A percentile compares a stretch with the other conserved stretches of the same genome.
Evolutionary conservation across 2,797 vertebrate genomes (phyloP).

Genomic region (Argya squamiceps): DNA sequence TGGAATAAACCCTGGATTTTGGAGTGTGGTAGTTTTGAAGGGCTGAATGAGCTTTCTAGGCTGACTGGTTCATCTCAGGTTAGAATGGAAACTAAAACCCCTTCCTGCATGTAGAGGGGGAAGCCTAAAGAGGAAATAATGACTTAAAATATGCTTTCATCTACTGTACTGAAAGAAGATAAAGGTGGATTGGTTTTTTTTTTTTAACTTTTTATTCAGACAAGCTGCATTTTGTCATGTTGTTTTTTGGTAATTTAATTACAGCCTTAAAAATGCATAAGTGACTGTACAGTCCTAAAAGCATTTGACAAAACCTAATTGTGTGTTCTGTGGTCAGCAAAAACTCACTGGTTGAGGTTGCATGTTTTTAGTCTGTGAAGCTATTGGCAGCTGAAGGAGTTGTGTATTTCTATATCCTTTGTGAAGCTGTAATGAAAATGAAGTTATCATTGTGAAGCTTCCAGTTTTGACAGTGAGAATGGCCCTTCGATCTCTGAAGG

Average conservation of each 20-base stretch:
- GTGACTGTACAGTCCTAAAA: neutral
- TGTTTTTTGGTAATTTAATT: neutral
- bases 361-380: neutral
- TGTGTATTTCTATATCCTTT: neutral
- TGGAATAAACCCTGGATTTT: neutral
- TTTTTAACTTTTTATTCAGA: neutral
- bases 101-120: neutral
- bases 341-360: neutral
- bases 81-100: constrained; percentile 6
- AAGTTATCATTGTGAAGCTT: constrained; percentile 27
- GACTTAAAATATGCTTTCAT: neutral
- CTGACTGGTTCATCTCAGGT: neutral
- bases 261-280: neutral
- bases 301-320: neutral
- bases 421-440: constrained; percentile 34
- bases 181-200: neutral
- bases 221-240: neutral
- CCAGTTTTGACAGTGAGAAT: constrained; percentile 24
- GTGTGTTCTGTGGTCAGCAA: neutral
- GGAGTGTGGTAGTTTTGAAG: neutral
- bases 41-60: neutral
- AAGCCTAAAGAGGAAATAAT: constrained; percentile 14
- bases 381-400: neutral
- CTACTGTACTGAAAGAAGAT: neutral
- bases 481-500: constrained; percentile 15